Evolutionary conservation across 2,113 vertebrate species (phyloP).

Genomic region (Lophura nycthemera): DNA sequence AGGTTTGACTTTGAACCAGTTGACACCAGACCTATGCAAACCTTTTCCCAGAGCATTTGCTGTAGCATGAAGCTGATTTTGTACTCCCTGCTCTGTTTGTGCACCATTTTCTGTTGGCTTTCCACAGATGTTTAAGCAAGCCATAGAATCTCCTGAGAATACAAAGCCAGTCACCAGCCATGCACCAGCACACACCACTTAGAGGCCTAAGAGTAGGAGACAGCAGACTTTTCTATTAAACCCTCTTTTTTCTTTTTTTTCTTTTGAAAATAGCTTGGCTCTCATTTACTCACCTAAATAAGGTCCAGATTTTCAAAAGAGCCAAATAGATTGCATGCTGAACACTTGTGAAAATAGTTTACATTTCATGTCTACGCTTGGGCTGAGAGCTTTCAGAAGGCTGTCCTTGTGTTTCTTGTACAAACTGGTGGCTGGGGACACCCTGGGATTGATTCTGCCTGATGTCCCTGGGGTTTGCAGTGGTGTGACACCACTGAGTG

Average conservation of each 20-base stretch:
- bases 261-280: constrained; percentile 51
- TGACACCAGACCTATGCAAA: constrained; percentile 46
- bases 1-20: constrained; percentile 56
- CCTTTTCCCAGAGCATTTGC: constrained; percentile 25
- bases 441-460: constrained; percentile 6
- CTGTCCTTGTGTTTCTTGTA: constrained; percentile 31
- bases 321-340: constrained; percentile 49
- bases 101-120: neutral
- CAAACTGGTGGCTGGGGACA: constrained; percentile 31
- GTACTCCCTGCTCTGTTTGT: neutral
- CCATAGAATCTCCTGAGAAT: constrained; percentile 14
- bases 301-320: constrained; percentile 69
- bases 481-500: neutral
- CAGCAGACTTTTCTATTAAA: constrained; percentile 67
- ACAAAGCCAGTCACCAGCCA: constrained; percentile 45
- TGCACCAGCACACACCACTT: constrained; percentile 56
- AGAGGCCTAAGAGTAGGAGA: constrained; percentile 63
- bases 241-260: neutral
- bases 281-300: constrained; percentile 52
- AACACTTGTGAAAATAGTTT: constrained; percentile 71
- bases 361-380: constrained; percentile 35
- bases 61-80: neutral
- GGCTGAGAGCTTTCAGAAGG: constrained; percentile 23
- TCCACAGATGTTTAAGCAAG: neutral
- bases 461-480: neutral